Conservation (phyloP, 1,140 invertebrate species). For the Phenacoccus solenopsis region DNA sequence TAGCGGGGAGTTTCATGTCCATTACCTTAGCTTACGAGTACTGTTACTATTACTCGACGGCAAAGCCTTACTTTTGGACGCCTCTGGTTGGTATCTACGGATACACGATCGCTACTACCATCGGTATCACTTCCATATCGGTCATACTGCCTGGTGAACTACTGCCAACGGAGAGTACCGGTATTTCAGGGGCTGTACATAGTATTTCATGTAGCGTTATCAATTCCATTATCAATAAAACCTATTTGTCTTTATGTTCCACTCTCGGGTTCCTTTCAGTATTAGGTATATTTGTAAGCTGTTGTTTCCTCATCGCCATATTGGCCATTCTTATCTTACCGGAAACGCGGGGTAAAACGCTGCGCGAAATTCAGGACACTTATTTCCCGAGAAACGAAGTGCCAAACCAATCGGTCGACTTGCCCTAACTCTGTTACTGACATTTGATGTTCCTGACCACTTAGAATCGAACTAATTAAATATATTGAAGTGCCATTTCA, state of each 20-base stretch:
- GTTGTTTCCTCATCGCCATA: background rate
- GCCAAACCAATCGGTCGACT: background rate
- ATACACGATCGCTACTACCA: background rate
- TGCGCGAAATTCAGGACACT: background rate
- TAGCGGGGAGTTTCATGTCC: background rate
- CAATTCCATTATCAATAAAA: background rate
- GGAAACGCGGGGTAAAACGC: background rate
- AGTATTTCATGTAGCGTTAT: background rate
- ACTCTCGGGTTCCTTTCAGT: background rate
- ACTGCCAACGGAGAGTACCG: background rate
- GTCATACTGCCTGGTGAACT: background rate
- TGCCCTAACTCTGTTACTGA: too few species aligned
- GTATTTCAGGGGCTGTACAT: background rate
- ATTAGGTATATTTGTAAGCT: background rate
- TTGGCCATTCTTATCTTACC: background rate
- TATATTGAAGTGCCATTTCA: too few species aligned
- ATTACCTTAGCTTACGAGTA: background rate
- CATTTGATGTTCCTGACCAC: too few species aligned
- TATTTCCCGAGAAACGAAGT: background rate
- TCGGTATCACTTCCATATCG: background rate
- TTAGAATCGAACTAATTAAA: too few species aligned
- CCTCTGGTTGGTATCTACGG: background rate
- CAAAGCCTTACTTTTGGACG: background rate
- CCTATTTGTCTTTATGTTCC: background rate
- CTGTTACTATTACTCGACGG: background rate